These are phyloP conservation scores for Mungos mungo DNA, from an alignment of 2,113 vertebrate genomes.

Conservation along the genomic window DNA sequence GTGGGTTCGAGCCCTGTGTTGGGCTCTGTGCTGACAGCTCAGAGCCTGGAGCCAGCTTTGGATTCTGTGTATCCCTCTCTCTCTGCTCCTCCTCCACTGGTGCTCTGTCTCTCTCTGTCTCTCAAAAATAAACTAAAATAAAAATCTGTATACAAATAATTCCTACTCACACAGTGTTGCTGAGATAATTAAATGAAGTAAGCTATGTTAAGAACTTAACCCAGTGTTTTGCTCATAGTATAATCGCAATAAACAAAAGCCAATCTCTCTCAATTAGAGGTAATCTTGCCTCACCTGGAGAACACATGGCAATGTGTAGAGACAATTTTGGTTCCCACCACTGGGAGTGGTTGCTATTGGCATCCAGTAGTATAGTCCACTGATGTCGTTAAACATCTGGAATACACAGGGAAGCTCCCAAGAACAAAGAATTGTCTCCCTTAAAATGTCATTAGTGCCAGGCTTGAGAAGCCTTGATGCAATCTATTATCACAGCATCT, in stretches of 20 bases:
- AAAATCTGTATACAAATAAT: neutral
- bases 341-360: neutral
- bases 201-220: neutral
- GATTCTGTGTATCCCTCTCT: no score
- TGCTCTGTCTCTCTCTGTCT: no score
- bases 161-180: neutral
- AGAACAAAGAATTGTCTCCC: neutral
- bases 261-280: neutral
- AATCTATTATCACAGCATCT: neutral
- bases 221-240: neutral
- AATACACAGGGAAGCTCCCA: neutral
- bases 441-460: neutral
- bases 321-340: neutral
- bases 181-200: neutral
- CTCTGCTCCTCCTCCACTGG: no score
- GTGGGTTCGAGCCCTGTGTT: no score
- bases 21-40: no score
- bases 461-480: neutral
- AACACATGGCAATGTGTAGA: neutral
- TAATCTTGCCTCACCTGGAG: neutral
- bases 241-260: neutral
- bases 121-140: neutral
- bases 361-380: neutral
- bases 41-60: no score
- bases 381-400: accelerated